A percentile compares a stretch with the other conserved stretches of the same genome.
These are phyloP conservation scores for Hirundo rustica DNA, from an alignment of 2,797 vertebrate species.

Conservation along the genomic window DNA sequence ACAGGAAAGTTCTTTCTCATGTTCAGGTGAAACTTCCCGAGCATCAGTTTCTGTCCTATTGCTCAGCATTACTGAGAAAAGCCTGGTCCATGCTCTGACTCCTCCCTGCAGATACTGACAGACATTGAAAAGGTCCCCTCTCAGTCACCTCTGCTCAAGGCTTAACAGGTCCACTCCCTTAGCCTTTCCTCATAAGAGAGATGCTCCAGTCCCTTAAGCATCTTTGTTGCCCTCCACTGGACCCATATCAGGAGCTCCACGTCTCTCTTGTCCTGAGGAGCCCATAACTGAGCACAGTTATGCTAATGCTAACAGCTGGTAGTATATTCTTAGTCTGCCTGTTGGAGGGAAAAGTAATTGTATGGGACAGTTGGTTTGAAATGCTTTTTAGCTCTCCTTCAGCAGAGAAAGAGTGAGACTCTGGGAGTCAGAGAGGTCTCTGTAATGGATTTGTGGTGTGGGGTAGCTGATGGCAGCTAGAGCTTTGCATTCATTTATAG, in stretches of 20 bases:
- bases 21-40: not conserved
- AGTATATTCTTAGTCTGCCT: not conserved
- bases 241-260: not conserved
- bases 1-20: not conserved
- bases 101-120: not conserved
- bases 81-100: not conserved
- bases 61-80: rapidly evolving
- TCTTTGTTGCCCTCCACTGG: not conserved
- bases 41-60: not conserved
- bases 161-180: not conserved
- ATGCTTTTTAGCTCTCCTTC: not conserved
- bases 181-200: not conserved
- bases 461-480: not conserved
- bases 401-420: not conserved
- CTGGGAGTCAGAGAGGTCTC: not conserved
- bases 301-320: not conserved
- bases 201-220: not conserved
- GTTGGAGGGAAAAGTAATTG: not conserved
- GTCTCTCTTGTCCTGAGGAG: not conserved
- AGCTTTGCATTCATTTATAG: not conserved
- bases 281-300: not conserved
- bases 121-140: not conserved
- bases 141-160: not conserved
- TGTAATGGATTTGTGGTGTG: not conserved
- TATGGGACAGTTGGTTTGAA: not conserved